Evolutionary conservation across 2,888 invertebrate species (phyloP), one percentile per base, ranked within the genome.

Genomic region (Steinernema carpocapsae): DNA sequence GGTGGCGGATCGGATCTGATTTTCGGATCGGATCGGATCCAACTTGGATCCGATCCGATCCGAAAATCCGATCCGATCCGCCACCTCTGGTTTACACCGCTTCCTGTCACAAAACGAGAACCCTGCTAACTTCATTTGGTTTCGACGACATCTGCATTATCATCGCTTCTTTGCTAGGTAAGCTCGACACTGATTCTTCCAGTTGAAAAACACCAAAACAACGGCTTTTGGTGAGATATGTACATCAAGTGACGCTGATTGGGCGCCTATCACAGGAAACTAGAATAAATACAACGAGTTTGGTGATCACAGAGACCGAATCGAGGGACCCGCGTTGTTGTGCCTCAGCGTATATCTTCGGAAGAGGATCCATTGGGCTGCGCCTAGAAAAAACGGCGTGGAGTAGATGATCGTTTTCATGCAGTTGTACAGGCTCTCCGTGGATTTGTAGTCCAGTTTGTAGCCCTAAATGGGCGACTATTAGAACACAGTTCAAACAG

Each of bases 351-450:
- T 83, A 76, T 83, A 84, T 0, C 73, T 51, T 59, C 78, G 75
- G 75, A 86, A 83, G 6, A 83, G 71, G 22, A 82, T 12, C 52
- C 76, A 81, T 72, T 86, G 85, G 1, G 81, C 71, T 4, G 77
- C 76, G 19, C 83, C 86, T 22, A 86, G 76, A 10, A 51, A 6
- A 26, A 46, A 70, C 1, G 86, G 86, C 29, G 81, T 86, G 70
- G 79, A 72, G 77, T 84, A 86, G 19, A 85, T 80, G 29, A 86
- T 76, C 45, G 73, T 64, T 10, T 70, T 24, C 64, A 85, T 82
- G 52, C 82, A 82, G 7, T 70, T 56, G 17, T 76, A 72, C 1
- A 86, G 79, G 0, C 78, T 78, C 0, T 72, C 72, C 1, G 78
- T 74, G 0, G 75, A 7, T 7, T 72, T 43, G 48, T 80, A 77